These are phyloP conservation scores for Meiosimyza decipiens DNA, from an alignment of 2,888 invertebrate genomes.

Conservation along the genomic window DNA sequence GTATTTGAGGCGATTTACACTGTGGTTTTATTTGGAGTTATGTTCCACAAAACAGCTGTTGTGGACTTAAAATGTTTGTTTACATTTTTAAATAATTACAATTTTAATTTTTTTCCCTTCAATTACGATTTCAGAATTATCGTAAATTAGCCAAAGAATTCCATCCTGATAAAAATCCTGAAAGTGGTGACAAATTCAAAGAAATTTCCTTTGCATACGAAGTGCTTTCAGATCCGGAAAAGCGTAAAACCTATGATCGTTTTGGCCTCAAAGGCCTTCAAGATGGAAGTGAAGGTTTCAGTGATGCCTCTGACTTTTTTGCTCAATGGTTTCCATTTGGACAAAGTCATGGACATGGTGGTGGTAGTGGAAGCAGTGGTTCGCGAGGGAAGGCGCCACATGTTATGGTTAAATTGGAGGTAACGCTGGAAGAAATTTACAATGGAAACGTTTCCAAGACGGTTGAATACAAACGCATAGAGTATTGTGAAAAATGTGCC, in stretches of 20 bases:
- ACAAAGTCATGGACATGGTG: conserved; percentile 68
- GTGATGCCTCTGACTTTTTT: conserved; percentile 73
- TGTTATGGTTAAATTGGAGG: conserved; percentile 84
- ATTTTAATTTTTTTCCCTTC: background rate
- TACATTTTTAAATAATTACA: conserved; percentile 24
- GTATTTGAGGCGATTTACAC: too few species aligned
- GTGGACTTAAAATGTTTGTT: conserved; percentile 33
- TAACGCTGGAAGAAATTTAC: conserved; percentile 90
- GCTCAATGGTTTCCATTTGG: conserved; percentile 76
- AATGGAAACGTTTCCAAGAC: conserved; percentile 81
- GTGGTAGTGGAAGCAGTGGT: conserved; percentile 69
- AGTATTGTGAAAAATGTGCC: conserved; percentile 57
- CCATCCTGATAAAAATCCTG: conserved; percentile 92
- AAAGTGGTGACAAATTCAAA: conserved; percentile 92
- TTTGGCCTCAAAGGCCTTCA: conserved; percentile 89
- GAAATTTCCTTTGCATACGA: conserved; percentile 97
- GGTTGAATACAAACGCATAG: conserved; percentile 57
- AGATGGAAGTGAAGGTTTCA: conserved; percentile 73
- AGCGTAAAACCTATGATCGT: conserved; percentile 86
- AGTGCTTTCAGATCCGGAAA: conserved; percentile 88
- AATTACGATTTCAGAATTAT: conserved; percentile 77
- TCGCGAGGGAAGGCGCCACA: conserved; percentile 75
- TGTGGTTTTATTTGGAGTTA: background rate
- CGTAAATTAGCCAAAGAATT: conserved; percentile 92
- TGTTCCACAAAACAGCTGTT: conserved; percentile 38